These are phyloP conservation scores for Poecilia gillii DNA, from an alignment of 2,797 vertebrate species.

Conservation along the genomic window DNA sequence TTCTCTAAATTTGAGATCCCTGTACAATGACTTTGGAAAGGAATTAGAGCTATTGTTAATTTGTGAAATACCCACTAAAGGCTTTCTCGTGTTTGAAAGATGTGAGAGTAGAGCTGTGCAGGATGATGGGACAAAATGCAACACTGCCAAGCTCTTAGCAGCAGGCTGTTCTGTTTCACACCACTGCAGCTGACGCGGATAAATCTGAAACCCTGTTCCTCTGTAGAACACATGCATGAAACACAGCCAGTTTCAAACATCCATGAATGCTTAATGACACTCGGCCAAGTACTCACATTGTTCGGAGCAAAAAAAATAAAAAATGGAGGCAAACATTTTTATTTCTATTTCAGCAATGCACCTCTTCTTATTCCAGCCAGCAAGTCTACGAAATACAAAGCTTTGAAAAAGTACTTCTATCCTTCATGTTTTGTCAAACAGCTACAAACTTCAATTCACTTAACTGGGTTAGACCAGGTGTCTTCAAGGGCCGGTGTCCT, in stretches of 20 bases:
- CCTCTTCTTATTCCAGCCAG: slow-evolving; percentile 32
- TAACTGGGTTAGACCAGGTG: not conserved
- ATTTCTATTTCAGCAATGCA: slow-evolving; percentile 11
- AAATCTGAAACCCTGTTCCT: slow-evolving; percentile 46
- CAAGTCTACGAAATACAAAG: slow-evolving; percentile 36
- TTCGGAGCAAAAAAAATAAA: not conserved
- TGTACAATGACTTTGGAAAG: not conserved
- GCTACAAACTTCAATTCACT: not conserved
- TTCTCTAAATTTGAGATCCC: not conserved
- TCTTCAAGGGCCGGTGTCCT: not conserved
- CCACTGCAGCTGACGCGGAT: slow-evolving; percentile 54
- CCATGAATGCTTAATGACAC: slow-evolving; percentile 2
- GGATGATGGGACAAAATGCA: slow-evolving; percentile 32
- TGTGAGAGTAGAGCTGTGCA: slow-evolving; percentile 18
- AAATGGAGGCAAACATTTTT: not conserved
- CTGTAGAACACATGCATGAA: slow-evolving; percentile 37
- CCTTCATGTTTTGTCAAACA: not conserved
- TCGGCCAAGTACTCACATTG: not conserved
- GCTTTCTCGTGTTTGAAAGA: not conserved
- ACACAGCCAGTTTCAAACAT: slow-evolving; percentile 27
- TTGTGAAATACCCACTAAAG: not conserved
- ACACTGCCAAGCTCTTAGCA: slow-evolving; percentile 19
- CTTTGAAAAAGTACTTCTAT: not conserved
- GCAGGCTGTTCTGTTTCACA: slow-evolving; percentile 20
- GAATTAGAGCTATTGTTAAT: not conserved